Evolutionary conservation across 2,888 invertebrate genomes (phyloP).

Genomic region (Drosophila emarginata): DNA sequence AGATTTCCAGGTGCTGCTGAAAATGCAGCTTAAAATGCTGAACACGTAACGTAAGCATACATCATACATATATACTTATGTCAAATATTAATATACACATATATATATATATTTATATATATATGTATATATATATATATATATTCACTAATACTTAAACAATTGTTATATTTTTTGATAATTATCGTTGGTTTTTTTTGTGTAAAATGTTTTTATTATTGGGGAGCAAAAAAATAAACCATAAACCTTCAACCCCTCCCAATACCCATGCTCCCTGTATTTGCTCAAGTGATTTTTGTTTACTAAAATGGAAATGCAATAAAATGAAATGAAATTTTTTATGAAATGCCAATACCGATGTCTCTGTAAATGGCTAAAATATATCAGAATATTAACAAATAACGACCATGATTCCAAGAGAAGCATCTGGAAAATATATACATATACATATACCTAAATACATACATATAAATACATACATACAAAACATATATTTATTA

Average conservation of each 20-base stretch:
- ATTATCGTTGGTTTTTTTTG: constrained; percentile 41
- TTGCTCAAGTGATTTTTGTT: constrained; percentile 50
- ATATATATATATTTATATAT: constrained; percentile 26
- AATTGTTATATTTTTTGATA: constrained; percentile 43
- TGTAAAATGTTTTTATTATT: constrained; percentile 13
- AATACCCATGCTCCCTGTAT: constrained; percentile 35
- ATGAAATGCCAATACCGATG: constrained; percentile 10
- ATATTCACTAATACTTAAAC: constrained; percentile 42
- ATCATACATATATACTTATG: constrained; percentile 9
- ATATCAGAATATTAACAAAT: constrained; percentile 3
- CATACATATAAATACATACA: constrained; percentile 39
- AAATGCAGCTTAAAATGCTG: constrained; percentile 39
- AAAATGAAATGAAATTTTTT: constrained; percentile 21
- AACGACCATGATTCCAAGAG: constrained; percentile 12
- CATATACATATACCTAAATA: constrained; percentile 7
- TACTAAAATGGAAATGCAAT: constrained; percentile 47
- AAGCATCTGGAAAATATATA: constrained; percentile 59
- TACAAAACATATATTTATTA: constrained; percentile 34
- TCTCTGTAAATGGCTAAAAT: constrained; percentile 32
- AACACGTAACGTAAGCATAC: constrained; percentile 42
- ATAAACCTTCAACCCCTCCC: constrained; percentile 15
- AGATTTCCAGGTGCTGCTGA: constrained; percentile 56
- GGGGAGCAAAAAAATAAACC: constrained; percentile 13
- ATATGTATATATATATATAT: constrained; percentile 29
- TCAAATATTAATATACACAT: constrained; percentile 12